Percentiles rank a stretch among this genome's conserved stretches.
Evolutionary conservation across 2,888 invertebrate species (phyloP).

Genomic region (Limnephilus auricula): DNA sequence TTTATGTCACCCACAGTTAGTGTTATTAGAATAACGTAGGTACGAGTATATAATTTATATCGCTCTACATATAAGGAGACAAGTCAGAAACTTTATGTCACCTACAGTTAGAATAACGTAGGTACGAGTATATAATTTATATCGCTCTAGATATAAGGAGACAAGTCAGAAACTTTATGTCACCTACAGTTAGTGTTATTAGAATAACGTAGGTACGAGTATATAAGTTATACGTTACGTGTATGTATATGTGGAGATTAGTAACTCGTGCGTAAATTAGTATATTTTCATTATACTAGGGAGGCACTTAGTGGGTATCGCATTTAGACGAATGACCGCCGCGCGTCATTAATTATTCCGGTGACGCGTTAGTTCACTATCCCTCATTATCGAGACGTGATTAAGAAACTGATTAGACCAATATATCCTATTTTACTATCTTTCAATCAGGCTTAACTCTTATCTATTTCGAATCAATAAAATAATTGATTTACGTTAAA

Average conservation of each 20-base stretch:
- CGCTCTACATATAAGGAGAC: no score
- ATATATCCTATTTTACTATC: background rate
- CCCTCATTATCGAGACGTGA: background rate
- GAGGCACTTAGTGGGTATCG: background rate
- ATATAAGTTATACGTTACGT: background rate
- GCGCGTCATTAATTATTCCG: background rate
- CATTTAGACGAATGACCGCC: background rate
- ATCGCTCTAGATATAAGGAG: no score
- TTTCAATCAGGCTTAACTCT: background rate
- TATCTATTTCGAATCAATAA: background rate
- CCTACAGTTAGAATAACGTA: no score
- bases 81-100: no score
- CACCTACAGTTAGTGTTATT: no score
- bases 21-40: no score
- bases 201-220: no score
- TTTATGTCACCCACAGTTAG: no score
- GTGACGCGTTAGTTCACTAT: background rate
- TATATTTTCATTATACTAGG: slow-evolving; percentile 9
- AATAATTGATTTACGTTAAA: background rate
- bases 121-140: no score
- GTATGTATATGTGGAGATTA: background rate
- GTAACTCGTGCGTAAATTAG: background rate
- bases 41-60: no score
- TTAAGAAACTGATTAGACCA: background rate
- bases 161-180: no score